Base-by-base conservation (phyloP, 2,113 vertebrate genomes). In the Chlamydotis undulata region DNA sequence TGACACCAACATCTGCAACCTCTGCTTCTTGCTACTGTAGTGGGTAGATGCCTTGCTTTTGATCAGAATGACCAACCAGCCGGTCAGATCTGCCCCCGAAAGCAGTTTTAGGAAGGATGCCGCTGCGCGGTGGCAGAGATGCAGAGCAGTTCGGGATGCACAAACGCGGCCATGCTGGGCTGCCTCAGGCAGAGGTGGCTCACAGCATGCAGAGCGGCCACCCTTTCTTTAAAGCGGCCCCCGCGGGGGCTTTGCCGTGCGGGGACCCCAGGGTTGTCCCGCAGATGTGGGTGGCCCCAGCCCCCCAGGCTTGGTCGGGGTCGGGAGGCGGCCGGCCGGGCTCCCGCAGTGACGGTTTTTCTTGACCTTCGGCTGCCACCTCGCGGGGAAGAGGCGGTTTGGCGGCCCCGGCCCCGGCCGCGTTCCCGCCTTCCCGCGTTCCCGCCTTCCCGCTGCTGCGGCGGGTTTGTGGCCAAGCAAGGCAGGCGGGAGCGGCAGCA, bases 331-430 rank as follows among this genome's bases (percentile, higher is more conserved):
- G 59, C 14, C 14, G 29, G 23, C 15, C 4, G 8, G 18, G 28
- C 13, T 9, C 12, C 13, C 23, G 1, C 7, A 3, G 6, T 2
- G 16, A 25, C 8, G 3, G 11, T 8, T 80, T 64, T 21, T 41
- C 67, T 24, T 29, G 77, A 77, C 64, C 70, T 71, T 64, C 47
- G 83, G 65, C 97, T 97, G 97, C 97, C 87, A 93, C 95, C 96
- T 97, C 83, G 96, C 94, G 97, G 96, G 87, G 31, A 60, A 18
- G 7, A 23, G 39, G 59, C 37, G 33, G 1, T 21, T 14, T 12
- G 43, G 39, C 25, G 45, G 31, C 43, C 45, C 33, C 13, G 14
- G 41, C 22, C 67, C 14, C 41, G 41, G 41, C 41, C 41, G 41
- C 41, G 10, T 43, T 43, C 41, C 14, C 41, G 41, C 41, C 41